A percentile compares a stretch with the other conserved stretches of the same genome.
phyloP scores from a whole-genome alignment of 2,888 invertebrate genomes.

The Empis stercorea region DNA sequence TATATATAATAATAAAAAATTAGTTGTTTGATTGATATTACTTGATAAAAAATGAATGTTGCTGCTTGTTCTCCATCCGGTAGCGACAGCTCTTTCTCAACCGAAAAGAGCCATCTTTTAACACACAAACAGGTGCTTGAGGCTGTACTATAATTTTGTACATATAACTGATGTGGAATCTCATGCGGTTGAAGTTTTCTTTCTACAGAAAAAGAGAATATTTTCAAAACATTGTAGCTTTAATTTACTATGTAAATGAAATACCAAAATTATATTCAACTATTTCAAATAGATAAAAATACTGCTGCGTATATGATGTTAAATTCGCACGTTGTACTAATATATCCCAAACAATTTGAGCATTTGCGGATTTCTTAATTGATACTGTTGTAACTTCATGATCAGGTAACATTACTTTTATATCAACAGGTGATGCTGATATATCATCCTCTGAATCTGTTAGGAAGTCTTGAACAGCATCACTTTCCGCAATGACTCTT shows the following conservation, averaged over 20 bases:
- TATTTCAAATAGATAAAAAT: slow-evolving; percentile 93
- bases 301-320: slow-evolving; percentile 67
- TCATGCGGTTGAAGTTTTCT: slow-evolving; percentile 87
- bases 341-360: slow-evolving; percentile 81
- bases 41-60: slow-evolving; percentile 81
- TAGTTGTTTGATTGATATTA: slow-evolving; percentile 20
- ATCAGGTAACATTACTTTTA: slow-evolving; percentile 78
- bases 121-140: slow-evolving; percentile 87
- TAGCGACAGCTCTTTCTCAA: slow-evolving; percentile 52
- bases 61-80: slow-evolving; percentile 59
- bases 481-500: slow-evolving; percentile 93
- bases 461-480: slow-evolving; percentile 93
- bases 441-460: slow-evolving; percentile 81
- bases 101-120: slow-evolving; percentile 75
- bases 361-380: slow-evolving; percentile 75
- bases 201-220: too few relatives aligned
- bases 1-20: neutral
- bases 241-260: slow-evolving; percentile 19
- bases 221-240: neutral
- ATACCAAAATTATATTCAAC: slow-evolving; percentile 94
- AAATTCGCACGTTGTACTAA: slow-evolving; percentile 75
- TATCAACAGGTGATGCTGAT: slow-evolving; percentile 60
- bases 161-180: slow-evolving; percentile 94
- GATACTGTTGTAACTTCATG: slow-evolving; percentile 79
- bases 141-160: slow-evolving; percentile 97